These are phyloP conservation scores for Craseonycteris thonglongyai DNA, from an alignment of 2,113 vertebrate species.

Conservation along the genomic window DNA sequence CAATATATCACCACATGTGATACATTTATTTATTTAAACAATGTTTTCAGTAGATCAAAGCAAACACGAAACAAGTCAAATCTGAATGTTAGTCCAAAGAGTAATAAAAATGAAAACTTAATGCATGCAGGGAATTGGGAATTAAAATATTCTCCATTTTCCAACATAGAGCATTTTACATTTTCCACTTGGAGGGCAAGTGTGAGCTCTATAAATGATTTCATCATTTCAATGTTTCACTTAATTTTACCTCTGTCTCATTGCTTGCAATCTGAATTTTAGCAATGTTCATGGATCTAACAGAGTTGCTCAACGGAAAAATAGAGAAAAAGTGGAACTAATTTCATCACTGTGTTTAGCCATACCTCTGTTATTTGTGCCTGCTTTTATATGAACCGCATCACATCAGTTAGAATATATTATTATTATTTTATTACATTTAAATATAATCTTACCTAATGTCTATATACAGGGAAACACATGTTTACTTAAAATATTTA, in stretches of 20 bases:
- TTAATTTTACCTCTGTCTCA: constrained; percentile 53
- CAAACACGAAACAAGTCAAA: constrained; percentile 62
- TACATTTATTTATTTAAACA: constrained; percentile 73
- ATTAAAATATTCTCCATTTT: constrained; percentile 61
- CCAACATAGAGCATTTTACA: background rate
- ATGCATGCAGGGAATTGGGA: constrained; percentile 20
- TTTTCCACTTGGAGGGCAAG: constrained; percentile 54
- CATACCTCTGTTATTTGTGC: background rate
- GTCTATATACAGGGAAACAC: background rate
- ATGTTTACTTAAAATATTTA: background rate
- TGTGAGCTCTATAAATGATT: constrained; percentile 63
- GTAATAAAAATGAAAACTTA: constrained; percentile 76
- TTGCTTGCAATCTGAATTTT: constrained; percentile 53
- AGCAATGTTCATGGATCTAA: background rate
- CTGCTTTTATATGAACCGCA: background rate
- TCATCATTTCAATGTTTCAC: constrained; percentile 52
- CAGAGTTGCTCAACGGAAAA: background rate
- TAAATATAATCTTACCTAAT: background rate
- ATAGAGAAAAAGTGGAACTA: background rate
- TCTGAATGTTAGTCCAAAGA: constrained; percentile 68
- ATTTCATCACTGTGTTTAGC: background rate
- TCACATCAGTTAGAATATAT: background rate
- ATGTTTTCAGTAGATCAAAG: constrained; percentile 62
- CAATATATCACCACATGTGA: constrained; percentile 54
- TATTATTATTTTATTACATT: background rate